Evolutionary conservation across 2,113 vertebrate species (phyloP).

Genomic region (Zosterops lateralis): DNA sequence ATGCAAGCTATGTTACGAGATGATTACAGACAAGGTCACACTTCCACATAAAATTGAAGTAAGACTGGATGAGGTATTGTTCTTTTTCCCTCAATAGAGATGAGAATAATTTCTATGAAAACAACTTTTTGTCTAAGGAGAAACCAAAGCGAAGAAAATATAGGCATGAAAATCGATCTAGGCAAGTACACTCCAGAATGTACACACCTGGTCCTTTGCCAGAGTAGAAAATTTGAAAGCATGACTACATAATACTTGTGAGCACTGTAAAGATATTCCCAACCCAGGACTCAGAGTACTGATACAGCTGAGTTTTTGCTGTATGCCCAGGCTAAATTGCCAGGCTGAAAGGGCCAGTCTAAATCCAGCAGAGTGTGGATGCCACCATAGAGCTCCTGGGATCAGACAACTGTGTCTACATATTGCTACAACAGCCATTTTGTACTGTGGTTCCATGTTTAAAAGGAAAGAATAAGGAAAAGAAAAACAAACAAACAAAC

Average conservation of each 20-base stretch:
- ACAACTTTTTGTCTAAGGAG: neutral
- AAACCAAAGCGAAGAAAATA: neutral
- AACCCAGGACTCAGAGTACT: neutral
- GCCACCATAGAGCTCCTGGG: neutral
- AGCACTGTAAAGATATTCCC: neutral
- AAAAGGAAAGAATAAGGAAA: neutral
- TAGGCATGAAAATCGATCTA: neutral
- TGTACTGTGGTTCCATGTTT: neutral
- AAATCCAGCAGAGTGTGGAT: neutral
- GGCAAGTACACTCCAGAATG: neutral
- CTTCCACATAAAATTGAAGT: neutral
- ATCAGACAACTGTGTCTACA: neutral
- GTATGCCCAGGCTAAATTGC: neutral
- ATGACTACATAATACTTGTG: neutral
- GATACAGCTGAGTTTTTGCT: neutral
- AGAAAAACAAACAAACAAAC: rapidly evolving
- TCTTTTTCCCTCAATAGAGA: neutral
- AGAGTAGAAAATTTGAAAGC: neutral
- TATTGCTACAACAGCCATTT: neutral
- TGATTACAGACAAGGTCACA: neutral
- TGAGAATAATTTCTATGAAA: neutral
- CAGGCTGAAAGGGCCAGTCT: neutral
- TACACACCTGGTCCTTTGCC: neutral
- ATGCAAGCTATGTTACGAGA: neutral
- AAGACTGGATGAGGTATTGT: neutral